Percentiles rank a stretch among this genome's conserved stretches.
phyloP scores from a whole-genome alignment of 2,888 invertebrate genomes.

The Hydrotaea cyrtoneurina region DNA sequence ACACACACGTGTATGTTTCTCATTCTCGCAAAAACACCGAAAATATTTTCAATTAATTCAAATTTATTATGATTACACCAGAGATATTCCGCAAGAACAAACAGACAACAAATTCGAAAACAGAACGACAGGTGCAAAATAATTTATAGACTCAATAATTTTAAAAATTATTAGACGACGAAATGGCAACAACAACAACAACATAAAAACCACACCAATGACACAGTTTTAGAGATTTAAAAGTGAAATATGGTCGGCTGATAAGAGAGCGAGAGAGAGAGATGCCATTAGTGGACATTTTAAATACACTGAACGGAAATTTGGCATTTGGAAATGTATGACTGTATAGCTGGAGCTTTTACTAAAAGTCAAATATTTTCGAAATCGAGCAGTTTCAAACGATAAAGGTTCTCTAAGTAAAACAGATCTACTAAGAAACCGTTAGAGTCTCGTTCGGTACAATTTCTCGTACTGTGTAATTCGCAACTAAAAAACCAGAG shows the following conservation, averaged over 20 bases:
- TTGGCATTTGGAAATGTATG: neutral
- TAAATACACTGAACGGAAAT: neutral
- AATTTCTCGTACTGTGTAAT: too few relatives aligned
- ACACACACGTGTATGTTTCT: constrained; percentile 19
- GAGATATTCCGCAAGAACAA: neutral
- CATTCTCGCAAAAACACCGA: constrained; percentile 4
- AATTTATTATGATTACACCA: constrained; percentile 31
- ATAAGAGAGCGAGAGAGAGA: too few relatives aligned
- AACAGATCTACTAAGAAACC: too few relatives aligned
- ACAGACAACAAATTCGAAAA: neutral
- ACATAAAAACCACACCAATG: neutral
- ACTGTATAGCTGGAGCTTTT: too few relatives aligned
- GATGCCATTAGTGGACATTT: neutral
- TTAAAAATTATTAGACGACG: neutral
- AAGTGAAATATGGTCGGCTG: neutral
- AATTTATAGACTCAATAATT: constrained; percentile 29
- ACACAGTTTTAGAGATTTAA: neutral
- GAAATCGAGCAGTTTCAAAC: too few relatives aligned
- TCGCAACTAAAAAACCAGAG: too few relatives aligned
- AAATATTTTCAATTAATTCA: constrained; percentile 22
- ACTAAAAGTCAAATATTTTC: too few relatives aligned
- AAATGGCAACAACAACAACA: neutral
- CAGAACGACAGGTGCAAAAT: constrained; percentile 24
- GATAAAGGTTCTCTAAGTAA: too few relatives aligned
- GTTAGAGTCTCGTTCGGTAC: too few relatives aligned